Conservation (phyloP, 1,140 invertebrate species). For the Drosophila parabipectinata region DNA sequence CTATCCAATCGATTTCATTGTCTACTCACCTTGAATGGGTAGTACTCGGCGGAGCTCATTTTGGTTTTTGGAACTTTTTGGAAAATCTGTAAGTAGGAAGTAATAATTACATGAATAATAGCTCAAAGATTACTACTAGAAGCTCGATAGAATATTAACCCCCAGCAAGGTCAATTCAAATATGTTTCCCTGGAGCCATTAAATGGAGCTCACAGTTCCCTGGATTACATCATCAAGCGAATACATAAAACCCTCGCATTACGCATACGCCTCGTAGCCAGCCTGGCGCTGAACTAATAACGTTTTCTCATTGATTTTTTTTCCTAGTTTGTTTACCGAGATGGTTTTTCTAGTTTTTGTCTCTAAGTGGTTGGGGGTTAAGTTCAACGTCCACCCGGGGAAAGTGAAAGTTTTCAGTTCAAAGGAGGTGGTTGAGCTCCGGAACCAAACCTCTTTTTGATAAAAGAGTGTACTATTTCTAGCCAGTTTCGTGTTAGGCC, state of each 20-base stretch:
- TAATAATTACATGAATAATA: slow-evolving; percentile 44
- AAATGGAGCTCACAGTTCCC: slow-evolving; percentile 12
- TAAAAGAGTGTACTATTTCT: slow-evolving; percentile 28
- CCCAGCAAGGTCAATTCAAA: slow-evolving; percentile 36
- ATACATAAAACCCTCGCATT: slow-evolving; percentile 34
- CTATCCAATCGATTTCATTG: background rate
- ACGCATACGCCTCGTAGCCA: slow-evolving; percentile 58
- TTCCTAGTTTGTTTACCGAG: slow-evolving; percentile 34
- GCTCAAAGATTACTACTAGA: slow-evolving; percentile 17
- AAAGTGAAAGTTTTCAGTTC: slow-evolving; percentile 67
- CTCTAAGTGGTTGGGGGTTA: background rate
- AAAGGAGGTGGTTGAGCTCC: background rate
- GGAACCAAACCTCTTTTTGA: slow-evolving; percentile 27
- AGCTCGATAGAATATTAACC: slow-evolving; percentile 30
- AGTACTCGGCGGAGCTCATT: slow-evolving; percentile 84
- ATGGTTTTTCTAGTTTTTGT: slow-evolving; percentile 34
- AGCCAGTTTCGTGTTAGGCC: slow-evolving; percentile 31
- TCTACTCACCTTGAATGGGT: slow-evolving; percentile 84
- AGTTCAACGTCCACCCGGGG: slow-evolving; percentile 50
- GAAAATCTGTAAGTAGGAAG: slow-evolving; percentile 64
- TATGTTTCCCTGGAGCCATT: slow-evolving; percentile 7
- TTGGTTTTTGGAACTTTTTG: slow-evolving; percentile 49
- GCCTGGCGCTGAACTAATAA: slow-evolving; percentile 46
- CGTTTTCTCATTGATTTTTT: slow-evolving; percentile 45
- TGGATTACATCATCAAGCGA: slow-evolving; percentile 57